phyloP scores from a whole-genome alignment of 2,113 vertebrate genomes.

The Eudyptes chrysolophus region DNA sequence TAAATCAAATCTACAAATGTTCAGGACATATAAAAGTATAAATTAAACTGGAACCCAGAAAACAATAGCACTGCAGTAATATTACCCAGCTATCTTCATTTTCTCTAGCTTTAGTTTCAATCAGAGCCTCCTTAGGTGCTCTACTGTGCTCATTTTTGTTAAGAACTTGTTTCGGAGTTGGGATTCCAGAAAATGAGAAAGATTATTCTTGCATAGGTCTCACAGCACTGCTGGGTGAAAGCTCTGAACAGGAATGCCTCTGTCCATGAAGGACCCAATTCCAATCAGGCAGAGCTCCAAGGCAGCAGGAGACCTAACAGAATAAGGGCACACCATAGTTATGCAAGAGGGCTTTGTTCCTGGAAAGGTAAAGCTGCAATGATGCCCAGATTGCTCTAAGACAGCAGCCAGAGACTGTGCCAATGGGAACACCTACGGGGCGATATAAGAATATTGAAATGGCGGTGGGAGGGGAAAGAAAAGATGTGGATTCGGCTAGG shows the following conservation, averaged over 20 bases:
- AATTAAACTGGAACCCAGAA: neutral
- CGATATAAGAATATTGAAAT: neutral
- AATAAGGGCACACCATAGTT: neutral
- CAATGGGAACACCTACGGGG: neutral
- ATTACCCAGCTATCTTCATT: neutral
- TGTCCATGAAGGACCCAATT: neutral
- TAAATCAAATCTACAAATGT: neutral
- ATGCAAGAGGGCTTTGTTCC: neutral
- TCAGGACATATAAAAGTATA: neutral
- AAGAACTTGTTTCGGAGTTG: neutral
- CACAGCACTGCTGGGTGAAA: neutral
- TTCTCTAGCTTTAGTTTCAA: neutral
- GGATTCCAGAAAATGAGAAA: conserved; percentile 8
- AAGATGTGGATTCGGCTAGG: neutral
- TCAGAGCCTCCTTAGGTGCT: neutral
- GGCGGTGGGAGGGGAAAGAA: neutral
- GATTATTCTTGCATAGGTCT: neutral
- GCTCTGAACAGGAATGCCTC: neutral
- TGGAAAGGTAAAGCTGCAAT: neutral
- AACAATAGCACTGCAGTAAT: neutral
- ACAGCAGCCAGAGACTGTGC: neutral
- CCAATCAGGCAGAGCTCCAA: conserved; percentile 13
- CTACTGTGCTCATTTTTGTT: neutral
- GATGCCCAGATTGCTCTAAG: neutral
- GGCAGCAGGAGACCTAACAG: neutral